phyloP scores from a whole-genome alignment of 2,888 invertebrate genomes.

The Nasonia oneida region DNA sequence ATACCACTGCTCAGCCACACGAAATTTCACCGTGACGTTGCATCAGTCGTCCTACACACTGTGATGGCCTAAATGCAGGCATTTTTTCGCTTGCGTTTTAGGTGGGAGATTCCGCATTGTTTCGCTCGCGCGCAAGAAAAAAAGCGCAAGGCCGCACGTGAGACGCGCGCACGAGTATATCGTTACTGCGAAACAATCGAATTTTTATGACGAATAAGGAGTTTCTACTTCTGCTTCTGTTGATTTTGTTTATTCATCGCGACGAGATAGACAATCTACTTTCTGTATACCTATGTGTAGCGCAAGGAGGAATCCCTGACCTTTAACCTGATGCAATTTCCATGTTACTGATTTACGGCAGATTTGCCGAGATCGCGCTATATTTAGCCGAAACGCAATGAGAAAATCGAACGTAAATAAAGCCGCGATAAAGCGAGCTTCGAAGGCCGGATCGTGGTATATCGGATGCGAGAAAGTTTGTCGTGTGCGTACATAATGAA shows the following conservation, averaged over 20 bases:
- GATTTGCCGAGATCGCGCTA: not conserved
- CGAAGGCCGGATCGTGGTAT: not conserved
- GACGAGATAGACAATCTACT: not conserved
- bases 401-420: conserved; percentile 10
- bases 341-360: not conserved
- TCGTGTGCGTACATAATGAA: not conserved
- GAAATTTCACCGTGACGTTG: conserved; percentile 52
- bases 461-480: conserved; percentile 26
- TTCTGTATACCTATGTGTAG: not conserved
- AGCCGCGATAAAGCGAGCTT: not conserved
- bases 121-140: not conserved
- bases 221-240: not conserved
- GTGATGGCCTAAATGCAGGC: conserved; percentile 16
- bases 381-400: not conserved
- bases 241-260: not conserved
- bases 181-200: not conserved
- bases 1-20: not conserved
- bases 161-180: not conserved
- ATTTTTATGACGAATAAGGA: conserved; percentile 23
- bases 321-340: conserved; percentile 19
- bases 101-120: conserved; percentile 30
- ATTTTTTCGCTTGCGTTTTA: conserved; percentile 24
- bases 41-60: conserved; percentile 43
- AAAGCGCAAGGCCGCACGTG: conserved; percentile 11
- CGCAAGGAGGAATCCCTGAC: conserved; percentile 30